These are phyloP conservation scores for Cynopterus brachyotis DNA, from an alignment of 2,113 vertebrate genomes.

Conservation along the genomic window DNA sequence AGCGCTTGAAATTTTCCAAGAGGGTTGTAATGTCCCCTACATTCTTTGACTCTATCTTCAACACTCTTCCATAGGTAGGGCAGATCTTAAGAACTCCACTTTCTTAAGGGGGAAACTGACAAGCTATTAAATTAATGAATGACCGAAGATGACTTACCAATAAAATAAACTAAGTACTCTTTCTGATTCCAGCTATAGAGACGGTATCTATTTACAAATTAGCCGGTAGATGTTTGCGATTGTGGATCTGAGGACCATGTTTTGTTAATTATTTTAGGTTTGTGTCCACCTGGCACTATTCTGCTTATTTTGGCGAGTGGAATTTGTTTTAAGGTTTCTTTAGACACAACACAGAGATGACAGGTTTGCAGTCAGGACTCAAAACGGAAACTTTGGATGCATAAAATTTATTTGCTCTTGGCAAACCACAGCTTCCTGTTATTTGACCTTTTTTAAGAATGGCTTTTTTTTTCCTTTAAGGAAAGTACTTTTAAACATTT, in stretches of 20 bases:
- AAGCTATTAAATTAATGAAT: background rate
- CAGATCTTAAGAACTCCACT: background rate
- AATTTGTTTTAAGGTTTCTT: constrained; percentile 26
- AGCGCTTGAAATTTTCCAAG: background rate
- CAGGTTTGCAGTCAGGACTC: constrained; percentile 31
- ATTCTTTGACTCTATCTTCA: background rate
- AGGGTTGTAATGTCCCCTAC: background rate
- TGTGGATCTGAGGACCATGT: background rate
- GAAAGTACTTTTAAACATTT: constrained; percentile 46
- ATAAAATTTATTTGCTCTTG: constrained; percentile 57
- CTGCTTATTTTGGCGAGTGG: constrained; percentile 42
- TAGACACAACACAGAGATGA: constrained; percentile 43
- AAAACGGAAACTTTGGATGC: constrained; percentile 58
- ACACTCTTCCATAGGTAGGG: background rate
- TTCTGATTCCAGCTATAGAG: background rate
- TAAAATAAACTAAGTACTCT: background rate
- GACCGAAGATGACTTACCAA: background rate
- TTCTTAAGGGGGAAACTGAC: background rate
- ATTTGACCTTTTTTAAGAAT: constrained; percentile 45
- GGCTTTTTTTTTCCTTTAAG: background rate
- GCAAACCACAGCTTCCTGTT: constrained; percentile 46
- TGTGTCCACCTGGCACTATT: constrained; percentile 6
- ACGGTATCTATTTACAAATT: background rate
- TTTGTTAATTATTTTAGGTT: background rate
- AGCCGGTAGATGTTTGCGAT: background rate